phyloP scores from a whole-genome alignment of 2,888 invertebrate genomes.

The Scaptomyza polygonia region DNA sequence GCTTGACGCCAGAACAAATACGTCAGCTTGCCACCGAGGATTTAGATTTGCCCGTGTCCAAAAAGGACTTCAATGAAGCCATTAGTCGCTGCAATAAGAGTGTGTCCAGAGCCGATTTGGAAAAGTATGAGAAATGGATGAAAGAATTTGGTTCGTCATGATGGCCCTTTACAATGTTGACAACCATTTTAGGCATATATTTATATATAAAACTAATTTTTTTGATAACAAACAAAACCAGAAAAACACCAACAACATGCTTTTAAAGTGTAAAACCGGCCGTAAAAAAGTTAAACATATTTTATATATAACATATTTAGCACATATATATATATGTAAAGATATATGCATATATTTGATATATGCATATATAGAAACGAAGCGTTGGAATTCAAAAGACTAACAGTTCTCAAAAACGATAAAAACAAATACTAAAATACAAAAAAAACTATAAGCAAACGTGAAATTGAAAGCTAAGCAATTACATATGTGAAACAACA shows the following conservation, averaged over 20 bases:
- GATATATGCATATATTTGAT: constrained; percentile 51
- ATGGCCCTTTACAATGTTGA: constrained; percentile 59
- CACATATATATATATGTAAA: constrained; percentile 41
- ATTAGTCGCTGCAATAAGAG: constrained; percentile 97
- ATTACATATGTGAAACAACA: constrained; percentile 3
- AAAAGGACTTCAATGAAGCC: constrained; percentile 96
- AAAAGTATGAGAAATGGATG: constrained; percentile 99
- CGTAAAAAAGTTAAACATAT: constrained; percentile 66
- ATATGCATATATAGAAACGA: constrained; percentile 43
- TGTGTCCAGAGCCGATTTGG: constrained; percentile 96
- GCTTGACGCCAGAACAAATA: constrained; percentile 96
- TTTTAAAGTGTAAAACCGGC: constrained; percentile 66
- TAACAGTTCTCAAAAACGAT: constrained; percentile 73
- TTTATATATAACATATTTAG: constrained; percentile 73
- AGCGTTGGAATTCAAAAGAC: constrained; percentile 76
- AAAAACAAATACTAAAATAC: constrained; percentile 21
- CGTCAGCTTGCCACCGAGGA: constrained; percentile 97
- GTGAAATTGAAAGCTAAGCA: constrained; percentile 4
- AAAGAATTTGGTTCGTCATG: constrained; percentile 92
- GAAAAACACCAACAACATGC: constrained; percentile 46
- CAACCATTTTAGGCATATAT: constrained; percentile 49
- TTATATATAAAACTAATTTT: constrained; percentile 48
- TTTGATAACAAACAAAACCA: constrained; percentile 52
- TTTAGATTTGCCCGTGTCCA: constrained; percentile 96
- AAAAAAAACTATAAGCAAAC: constrained; percentile 11